Conservation (phyloP, 2,113 vertebrate species). For the Paratilapia polleni region DNA sequence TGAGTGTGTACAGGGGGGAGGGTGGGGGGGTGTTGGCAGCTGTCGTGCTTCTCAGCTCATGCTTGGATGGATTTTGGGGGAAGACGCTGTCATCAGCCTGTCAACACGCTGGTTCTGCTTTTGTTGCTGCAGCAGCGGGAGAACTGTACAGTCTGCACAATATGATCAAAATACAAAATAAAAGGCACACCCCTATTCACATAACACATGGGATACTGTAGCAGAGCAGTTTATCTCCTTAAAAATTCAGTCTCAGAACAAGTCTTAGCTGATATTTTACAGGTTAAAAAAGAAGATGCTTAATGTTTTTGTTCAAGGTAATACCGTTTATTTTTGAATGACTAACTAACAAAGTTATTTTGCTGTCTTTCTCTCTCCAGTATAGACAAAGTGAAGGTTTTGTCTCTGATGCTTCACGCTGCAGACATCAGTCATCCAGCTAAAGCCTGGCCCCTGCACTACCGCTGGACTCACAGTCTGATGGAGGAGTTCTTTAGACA, state of each 20-base stretch:
- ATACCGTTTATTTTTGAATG: neutral
- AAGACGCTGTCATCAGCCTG: conserved; percentile 33
- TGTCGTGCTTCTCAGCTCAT: conserved; percentile 24
- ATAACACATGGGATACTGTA: neutral
- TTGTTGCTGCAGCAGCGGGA: conserved; percentile 8
- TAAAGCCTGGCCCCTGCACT: conserved; percentile 93
- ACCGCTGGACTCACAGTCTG: conserved; percentile 94
- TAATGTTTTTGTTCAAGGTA: neutral
- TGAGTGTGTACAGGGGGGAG: neutral
- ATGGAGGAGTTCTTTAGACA: conserved; percentile 99
- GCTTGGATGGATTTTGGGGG: conserved; percentile 32
- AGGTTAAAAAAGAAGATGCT: neutral
- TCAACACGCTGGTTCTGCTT: conserved; percentile 21
- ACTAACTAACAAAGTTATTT: neutral
- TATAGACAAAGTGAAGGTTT: conserved; percentile 92
- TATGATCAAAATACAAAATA: neutral
- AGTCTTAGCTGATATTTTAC: neutral
- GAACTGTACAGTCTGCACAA: conserved; percentile 1
- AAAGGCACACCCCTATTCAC: neutral
- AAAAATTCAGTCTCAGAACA: neutral
- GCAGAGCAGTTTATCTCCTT: neutral
- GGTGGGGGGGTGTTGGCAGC: neutral
- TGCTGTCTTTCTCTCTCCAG: conserved; percentile 32
- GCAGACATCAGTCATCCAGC: conserved; percentile 99
- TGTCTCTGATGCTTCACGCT: conserved; percentile 97